These are phyloP conservation scores for Nannoperca obscura DNA, from an alignment of 2,797 vertebrate genomes.

Conservation along the genomic window DNA sequence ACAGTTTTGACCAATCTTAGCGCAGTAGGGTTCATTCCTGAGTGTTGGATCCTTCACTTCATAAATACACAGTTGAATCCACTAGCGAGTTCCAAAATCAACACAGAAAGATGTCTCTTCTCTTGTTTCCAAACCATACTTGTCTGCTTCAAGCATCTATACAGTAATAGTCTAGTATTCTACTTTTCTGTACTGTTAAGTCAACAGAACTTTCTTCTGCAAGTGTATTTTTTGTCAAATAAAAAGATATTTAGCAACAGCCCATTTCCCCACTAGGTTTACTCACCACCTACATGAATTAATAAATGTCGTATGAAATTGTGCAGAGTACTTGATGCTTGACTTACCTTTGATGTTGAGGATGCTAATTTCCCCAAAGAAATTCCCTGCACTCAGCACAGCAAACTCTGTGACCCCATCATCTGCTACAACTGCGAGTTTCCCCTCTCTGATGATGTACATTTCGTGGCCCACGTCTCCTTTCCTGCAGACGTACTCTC, in stretches of 20 bases:
- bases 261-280: not conserved
- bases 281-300: not conserved
- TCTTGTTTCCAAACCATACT: not conserved
- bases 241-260: not conserved
- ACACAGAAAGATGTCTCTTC: not conserved
- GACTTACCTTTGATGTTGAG: slow-evolving; percentile 92
- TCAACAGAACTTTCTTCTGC: not conserved
- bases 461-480: slow-evolving; percentile 95
- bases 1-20: not conserved
- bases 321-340: not conserved
- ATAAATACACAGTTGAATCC: not conserved
- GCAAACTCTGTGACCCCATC: slow-evolving; percentile 92
- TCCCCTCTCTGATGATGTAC: slow-evolving; percentile 95
- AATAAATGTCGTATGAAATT: not conserved
- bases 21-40: not conserved
- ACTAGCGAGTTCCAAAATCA: not conserved
- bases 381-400: slow-evolving; percentile 90
- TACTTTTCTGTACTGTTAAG: not conserved
- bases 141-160: not conserved
- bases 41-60: not conserved
- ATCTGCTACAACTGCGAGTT: slow-evolving; percentile 92
- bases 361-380: slow-evolving; percentile 98
- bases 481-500: slow-evolving; percentile 94
- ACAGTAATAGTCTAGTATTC: not conserved
- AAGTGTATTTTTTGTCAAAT: not conserved